phyloP scores from a whole-genome alignment of 2,797 vertebrate genomes.

The Momotus momota region DNA sequence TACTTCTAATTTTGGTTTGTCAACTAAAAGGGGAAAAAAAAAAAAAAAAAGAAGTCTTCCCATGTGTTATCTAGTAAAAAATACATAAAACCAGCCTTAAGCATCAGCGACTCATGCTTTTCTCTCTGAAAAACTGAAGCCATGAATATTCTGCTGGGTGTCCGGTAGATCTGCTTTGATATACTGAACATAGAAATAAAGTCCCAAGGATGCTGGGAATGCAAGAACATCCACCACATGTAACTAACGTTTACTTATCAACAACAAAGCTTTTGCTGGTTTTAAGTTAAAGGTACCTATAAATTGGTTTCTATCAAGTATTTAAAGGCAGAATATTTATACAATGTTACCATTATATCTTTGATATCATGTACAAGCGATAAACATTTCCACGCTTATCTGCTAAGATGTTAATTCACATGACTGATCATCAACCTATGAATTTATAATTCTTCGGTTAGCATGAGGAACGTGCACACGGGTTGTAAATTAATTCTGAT shows the following conservation, averaged over 20 bases:
- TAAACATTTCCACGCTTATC: neutral
- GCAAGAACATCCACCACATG: neutral
- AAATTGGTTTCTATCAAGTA: neutral
- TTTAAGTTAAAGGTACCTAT: neutral
- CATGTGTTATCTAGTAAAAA: neutral
- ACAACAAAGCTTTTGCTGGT: neutral
- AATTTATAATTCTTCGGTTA: neutral
- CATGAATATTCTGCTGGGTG: neutral
- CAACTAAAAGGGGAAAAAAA: neutral
- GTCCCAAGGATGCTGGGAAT: neutral
- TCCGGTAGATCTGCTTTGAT: neutral
- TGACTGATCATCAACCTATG: neutral
- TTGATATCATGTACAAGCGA: neutral
- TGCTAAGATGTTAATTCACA: neutral
- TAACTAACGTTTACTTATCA: neutral
- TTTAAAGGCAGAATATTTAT: neutral
- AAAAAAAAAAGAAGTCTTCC: neutral
- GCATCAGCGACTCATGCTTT: neutral
- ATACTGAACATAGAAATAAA: neutral
- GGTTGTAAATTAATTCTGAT: neutral
- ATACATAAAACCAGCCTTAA: neutral
- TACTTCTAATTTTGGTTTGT: neutral
- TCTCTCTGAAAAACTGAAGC: neutral
- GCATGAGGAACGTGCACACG: fast-evolving
- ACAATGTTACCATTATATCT: neutral